These are phyloP conservation scores for Zosterops pallidus DNA, from an alignment of 2,113 vertebrate species.

Conservation along the genomic window DNA sequence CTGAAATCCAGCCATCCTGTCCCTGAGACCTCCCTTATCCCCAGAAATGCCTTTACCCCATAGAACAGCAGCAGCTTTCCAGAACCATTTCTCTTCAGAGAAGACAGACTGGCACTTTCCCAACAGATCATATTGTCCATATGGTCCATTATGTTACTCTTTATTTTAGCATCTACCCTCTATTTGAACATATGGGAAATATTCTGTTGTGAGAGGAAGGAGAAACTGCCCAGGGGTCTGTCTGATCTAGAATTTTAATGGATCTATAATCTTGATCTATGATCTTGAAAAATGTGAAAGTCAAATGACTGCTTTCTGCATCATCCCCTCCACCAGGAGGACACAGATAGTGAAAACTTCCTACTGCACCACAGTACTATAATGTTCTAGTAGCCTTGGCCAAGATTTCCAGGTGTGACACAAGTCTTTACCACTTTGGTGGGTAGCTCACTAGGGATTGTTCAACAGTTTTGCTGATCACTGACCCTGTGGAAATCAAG, in stretches of 20 bases:
- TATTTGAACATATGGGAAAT: background rate
- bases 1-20: background rate
- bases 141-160: background rate
- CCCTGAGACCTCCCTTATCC: background rate
- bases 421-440: background rate
- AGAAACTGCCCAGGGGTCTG: background rate
- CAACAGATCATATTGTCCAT: background rate
- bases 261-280: background rate
- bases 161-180: background rate
- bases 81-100: background rate
- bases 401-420: background rate
- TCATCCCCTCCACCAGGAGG: background rate
- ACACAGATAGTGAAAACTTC: background rate
- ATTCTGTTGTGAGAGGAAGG: background rate
- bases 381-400: background rate
- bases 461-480: background rate
- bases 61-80: background rate
- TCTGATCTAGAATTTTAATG: background rate
- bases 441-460: background rate
- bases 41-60: background rate
- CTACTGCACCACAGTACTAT: accelerated
- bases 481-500: background rate
- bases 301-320: background rate
- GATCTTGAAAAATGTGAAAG: background rate
- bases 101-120: background rate